Evolutionary conservation across 2,888 invertebrate genomes (phyloP), one percentile per base, ranked within the genome.

Genomic region (Trypoxylon attenuatum): DNA sequence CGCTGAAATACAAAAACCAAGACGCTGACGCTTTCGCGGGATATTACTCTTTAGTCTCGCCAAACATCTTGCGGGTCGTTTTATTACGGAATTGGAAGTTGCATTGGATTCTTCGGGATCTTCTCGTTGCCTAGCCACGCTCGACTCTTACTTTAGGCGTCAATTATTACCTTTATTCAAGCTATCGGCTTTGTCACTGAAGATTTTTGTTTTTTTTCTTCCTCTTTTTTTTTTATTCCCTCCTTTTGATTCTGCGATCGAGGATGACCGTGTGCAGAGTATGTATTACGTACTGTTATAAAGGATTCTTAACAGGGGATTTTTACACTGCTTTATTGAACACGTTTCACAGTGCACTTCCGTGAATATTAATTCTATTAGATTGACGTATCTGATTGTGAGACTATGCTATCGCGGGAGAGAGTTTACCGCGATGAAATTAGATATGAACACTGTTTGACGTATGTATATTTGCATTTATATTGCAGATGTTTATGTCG

Each of bases 401-500:
- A 45, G 5, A 22, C 10, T 45, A 21, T 10, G 45, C 10, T n/a
- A n/a, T n/a, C 8, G 27, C 27, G 27, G n/a, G 8, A 27, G 8
- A 27, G n/a, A 27, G 27, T 46, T 13, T 8, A 6, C 27, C 18
- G 10, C 22, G 16, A 22, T 3, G 25, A 27, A 27, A 15, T 25
- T 13, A 4, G 10, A 0, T 10, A 16, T 5, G 21, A 2, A 8
- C 8, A 1, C 16, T 53, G n/a, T 25, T 23, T 63, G 5, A 23
- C 56, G 1, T 21, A 19, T 45, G 13, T 15, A n/a, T 55, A 16
- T 67, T 68, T 62, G 27, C 41, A 19, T 27, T 39, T 49, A 19
- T 56, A 49, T 76, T 76, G 21, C 76, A 76, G 76, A 68, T 73
- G 71, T 70, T 73, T 69, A 63, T 49, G 54, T 68, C 63, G 69